Conservation (phyloP, 1,140 invertebrate genomes). For the Drosophila sucinea region DNA sequence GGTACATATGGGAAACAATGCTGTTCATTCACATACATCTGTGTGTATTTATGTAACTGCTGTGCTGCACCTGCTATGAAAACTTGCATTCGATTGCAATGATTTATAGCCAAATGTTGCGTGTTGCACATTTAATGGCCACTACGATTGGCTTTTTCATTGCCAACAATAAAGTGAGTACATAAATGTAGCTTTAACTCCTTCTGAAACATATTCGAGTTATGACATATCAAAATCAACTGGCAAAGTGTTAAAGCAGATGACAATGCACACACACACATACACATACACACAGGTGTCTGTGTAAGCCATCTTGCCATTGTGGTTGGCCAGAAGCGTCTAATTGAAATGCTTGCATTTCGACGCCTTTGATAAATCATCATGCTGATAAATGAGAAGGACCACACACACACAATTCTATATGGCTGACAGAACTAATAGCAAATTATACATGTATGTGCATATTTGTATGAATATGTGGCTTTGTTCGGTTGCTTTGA, state of each 20-base stretch:
- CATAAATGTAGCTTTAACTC: conserved; percentile 37
- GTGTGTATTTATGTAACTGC: conserved; percentile 5
- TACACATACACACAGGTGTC: not conserved
- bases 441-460: too few species aligned
- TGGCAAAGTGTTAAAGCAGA: conserved; percentile 20
- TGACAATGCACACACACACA: not conserved
- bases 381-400: conserved; percentile 18
- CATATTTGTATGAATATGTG: conserved; percentile 39
- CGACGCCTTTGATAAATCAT: conserved; percentile 34
- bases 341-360: conserved; percentile 44
- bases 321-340: conserved; percentile 1
- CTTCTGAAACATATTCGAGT: conserved; percentile 20
- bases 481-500: conserved; percentile 36
- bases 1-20: conserved; percentile 1
- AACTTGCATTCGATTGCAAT: conserved; percentile 50
- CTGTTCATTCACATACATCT: not conserved
- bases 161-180: conserved; percentile 31
- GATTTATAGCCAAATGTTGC: conserved; percentile 51
- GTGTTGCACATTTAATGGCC: conserved; percentile 59
- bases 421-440: too few species aligned
- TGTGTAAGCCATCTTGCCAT: not conserved
- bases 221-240: conserved; percentile 43
- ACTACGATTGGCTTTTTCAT: conserved; percentile 43
- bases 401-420: conserved; percentile 21
- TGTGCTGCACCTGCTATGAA: conserved; percentile 29